phyloP scores from a whole-genome alignment of 2,797 vertebrate species.

The Salmo trutta region DNA sequence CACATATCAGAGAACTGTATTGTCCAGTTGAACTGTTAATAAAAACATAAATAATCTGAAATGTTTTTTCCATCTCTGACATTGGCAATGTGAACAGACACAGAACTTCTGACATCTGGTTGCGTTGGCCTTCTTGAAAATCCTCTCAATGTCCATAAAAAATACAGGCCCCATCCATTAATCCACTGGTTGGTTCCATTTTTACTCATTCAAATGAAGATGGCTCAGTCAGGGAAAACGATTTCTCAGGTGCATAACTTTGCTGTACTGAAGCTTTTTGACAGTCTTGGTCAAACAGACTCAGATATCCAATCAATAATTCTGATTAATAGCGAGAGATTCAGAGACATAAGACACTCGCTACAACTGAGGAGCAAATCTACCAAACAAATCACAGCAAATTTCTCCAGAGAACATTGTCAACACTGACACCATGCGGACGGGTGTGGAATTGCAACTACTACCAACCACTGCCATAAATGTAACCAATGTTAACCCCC shows the following conservation, averaged over 20 bases:
- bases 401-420: constrained; percentile 46
- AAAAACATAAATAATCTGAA: too few relatives aligned
- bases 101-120: background rate
- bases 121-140: background rate
- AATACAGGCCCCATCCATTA: background rate
- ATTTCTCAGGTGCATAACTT: background rate
- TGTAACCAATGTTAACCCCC: background rate
- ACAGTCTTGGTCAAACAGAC: constrained; percentile 18
- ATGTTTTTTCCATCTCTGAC: too few relatives aligned
- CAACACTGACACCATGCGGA: constrained; percentile 80
- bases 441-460: constrained; percentile 60
- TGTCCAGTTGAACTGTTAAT: too few relatives aligned
- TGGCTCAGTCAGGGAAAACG: background rate
- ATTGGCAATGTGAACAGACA: background rate
- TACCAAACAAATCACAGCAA: constrained; percentile 18
- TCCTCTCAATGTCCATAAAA: background rate
- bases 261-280: constrained; percentile 15
- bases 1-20: too few relatives aligned
- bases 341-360: constrained; percentile 20
- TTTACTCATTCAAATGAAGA: background rate
- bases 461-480: background rate
- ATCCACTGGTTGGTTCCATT: background rate
- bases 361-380: constrained; percentile 15
- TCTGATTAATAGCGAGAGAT: constrained; percentile 27
- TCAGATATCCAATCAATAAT: constrained; percentile 20